Percentiles rank a stretch among this genome's conserved stretches.
Evolutionary conservation across 1,140 invertebrate species (phyloP).

Genomic region (Ctenoplectra terminalis): DNA sequence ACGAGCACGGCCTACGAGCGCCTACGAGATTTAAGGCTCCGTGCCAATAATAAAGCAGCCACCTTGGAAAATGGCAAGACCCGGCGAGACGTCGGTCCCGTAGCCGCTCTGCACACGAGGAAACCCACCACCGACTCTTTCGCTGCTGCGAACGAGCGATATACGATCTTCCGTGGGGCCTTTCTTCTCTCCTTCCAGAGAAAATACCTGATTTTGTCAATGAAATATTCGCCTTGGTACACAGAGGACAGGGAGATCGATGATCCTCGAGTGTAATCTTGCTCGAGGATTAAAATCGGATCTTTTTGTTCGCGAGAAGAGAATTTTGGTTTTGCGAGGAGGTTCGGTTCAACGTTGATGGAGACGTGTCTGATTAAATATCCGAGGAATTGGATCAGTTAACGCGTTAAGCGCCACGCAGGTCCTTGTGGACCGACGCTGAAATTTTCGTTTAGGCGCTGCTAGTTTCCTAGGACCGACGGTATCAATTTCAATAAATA

Average conservation of each 20-base stretch:
- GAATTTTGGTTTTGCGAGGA: no score
- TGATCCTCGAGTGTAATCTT: neutral
- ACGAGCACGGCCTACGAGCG: slow-evolving; percentile 59
- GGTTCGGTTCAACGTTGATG: no score
- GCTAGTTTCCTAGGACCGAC: no score
- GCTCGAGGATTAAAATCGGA: no score
- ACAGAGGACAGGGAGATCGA: neutral
- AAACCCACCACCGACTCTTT: slow-evolving; percentile 56
- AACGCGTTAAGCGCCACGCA: no score
- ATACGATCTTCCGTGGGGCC: slow-evolving; percentile 46
- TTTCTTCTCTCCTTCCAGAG: neutral
- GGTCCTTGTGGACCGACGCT: no score
- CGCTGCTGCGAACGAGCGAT: slow-evolving; percentile 34
- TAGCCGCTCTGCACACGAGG: slow-evolving; percentile 45
- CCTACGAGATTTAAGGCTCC: slow-evolving; percentile 64
- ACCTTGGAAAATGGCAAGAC: slow-evolving; percentile 67
- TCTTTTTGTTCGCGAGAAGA: no score
- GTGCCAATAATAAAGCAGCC: slow-evolving; percentile 69
- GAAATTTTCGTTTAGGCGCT: no score
- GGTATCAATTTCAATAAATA: no score
- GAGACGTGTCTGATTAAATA: no score
- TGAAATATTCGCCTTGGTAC: slow-evolving; percentile 4
- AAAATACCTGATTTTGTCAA: slow-evolving; percentile 38
- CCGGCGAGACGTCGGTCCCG: slow-evolving; percentile 28
- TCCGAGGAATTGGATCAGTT: no score